phyloP scores from a whole-genome alignment of 1,140 invertebrate genomes.

The Hestina assimilis region DNA sequence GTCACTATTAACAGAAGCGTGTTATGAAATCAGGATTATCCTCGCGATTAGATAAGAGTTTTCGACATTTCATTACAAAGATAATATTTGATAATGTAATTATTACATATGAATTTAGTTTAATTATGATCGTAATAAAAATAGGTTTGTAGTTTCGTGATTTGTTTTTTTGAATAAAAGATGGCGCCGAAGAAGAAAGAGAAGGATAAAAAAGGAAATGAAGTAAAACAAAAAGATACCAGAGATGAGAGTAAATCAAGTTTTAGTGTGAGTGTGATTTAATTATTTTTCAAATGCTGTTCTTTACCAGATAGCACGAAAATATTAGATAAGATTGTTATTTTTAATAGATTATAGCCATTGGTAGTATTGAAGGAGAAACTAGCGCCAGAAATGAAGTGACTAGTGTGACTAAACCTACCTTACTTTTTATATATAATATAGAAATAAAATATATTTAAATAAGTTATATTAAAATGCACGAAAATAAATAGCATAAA shows the following conservation, averaged over 20 bases:
- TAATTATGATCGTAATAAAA: constrained; percentile 15
- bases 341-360: no score
- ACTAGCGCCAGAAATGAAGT: no score
- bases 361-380: no score
- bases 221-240: not conserved
- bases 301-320: no score
- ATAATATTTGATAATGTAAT: constrained; percentile 14
- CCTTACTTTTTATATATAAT: no score
- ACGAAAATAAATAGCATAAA: no score
- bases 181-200: constrained; percentile 32
- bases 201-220: constrained; percentile 9
- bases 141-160: not conserved
- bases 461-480: no score
- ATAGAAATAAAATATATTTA: no score
- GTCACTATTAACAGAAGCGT: constrained; percentile 5
- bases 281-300: not conserved
- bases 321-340: no score
- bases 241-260: not conserved
- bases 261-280: constrained; percentile 6
- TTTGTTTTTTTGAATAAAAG: constrained; percentile 6
- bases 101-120: constrained; percentile 19
- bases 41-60: constrained; percentile 16
- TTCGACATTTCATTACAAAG: not conserved
- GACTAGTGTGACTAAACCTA: no score
- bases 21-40: constrained; percentile 19